Conservation (phyloP, 2,113 vertebrate species). For the Sitta europaea region DNA sequence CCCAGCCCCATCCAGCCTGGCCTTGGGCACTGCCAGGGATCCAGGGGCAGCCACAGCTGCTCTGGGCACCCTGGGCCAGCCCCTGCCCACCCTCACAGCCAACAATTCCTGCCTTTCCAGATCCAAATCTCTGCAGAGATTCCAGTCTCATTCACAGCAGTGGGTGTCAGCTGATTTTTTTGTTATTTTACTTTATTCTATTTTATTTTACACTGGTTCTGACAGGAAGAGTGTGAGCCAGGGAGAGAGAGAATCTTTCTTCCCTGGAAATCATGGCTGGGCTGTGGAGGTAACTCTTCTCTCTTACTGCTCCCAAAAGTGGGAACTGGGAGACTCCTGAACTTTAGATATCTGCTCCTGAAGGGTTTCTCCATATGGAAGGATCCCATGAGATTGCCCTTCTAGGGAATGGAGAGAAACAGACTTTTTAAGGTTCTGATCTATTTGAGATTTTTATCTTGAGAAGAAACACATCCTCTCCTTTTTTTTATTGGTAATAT, state of each 20-base stretch:
- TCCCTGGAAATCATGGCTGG: background rate
- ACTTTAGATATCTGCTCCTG: background rate
- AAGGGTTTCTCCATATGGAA: background rate
- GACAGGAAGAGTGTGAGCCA: background rate
- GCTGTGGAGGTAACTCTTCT: background rate
- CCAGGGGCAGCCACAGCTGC: background rate
- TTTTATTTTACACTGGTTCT: background rate
- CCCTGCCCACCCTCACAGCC: background rate
- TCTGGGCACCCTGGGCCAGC: background rate
- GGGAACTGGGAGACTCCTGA: background rate
- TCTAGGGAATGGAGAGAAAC: background rate
- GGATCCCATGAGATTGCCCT: background rate
- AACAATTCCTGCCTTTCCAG: background rate
- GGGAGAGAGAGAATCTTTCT: background rate
- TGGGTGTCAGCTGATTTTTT: background rate
- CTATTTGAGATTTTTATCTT: background rate
- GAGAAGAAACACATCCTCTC: background rate
- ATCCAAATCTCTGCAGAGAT: background rate
- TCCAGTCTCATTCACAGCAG: background rate
- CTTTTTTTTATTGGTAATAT: background rate
- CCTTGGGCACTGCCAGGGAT: background rate
- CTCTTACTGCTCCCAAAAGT: background rate
- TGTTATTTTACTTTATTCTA: background rate
- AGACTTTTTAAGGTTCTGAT: background rate
- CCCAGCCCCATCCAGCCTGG: background rate